A percentile compares a stretch with the other conserved stretches of the same genome.
Evolutionary conservation across 2,888 invertebrate species (phyloP).

Genomic region (Tridacna gigas): DNA sequence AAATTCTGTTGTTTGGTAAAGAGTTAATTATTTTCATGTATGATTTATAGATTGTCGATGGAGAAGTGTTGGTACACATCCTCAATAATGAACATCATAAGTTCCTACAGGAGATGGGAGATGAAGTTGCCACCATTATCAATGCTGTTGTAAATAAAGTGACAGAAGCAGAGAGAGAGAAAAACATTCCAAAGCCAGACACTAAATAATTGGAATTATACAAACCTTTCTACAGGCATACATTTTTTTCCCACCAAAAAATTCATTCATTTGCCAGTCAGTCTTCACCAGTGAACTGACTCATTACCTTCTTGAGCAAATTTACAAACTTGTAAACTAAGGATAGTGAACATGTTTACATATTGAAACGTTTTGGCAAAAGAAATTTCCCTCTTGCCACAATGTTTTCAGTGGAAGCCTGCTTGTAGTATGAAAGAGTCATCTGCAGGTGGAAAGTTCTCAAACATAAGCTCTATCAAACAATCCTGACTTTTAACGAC

Average conservation of each 20-base stretch:
- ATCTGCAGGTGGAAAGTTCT: too few relatives aligned
- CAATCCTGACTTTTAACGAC: too few relatives aligned
- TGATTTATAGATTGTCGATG: slow-evolving; percentile 43
- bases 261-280: neutral
- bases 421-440: too few relatives aligned
- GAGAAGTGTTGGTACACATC: slow-evolving; percentile 52
- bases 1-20: too few relatives aligned
- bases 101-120: slow-evolving; percentile 41
- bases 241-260: too few relatives aligned
- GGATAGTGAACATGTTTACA: too few relatives aligned
- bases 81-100: slow-evolving; percentile 40
- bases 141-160: slow-evolving; percentile 43
- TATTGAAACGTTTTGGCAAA: neutral
- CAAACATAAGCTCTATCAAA: too few relatives aligned
- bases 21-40: neutral
- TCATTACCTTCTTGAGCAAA: too few relatives aligned
- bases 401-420: too few relatives aligned
- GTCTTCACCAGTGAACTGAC: neutral
- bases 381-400: too few relatives aligned
- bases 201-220: neutral
- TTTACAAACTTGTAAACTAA: too few relatives aligned
- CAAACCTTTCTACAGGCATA: neutral
- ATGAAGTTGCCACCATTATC: slow-evolving; percentile 39
- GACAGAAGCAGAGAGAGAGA: neutral
- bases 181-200: neutral